Conservation (phyloP, 2,113 vertebrate species). For the Gobio gobio region DNA sequence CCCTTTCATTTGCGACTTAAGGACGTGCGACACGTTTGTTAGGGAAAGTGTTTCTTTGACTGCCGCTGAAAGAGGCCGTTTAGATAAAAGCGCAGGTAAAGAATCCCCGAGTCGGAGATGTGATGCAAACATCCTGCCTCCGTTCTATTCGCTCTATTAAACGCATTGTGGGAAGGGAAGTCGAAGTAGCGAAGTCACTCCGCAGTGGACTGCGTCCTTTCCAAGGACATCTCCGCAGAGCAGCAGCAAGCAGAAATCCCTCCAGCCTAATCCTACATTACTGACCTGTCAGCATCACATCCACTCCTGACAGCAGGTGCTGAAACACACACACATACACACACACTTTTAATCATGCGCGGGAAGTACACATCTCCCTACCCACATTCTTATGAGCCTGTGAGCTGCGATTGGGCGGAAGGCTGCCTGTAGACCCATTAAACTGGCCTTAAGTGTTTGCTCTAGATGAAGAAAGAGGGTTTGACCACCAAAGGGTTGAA, state of each 20-base stretch:
- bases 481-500: constrained; percentile 14
- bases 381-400: constrained; percentile 23
- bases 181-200: constrained; percentile 30
- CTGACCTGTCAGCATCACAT: constrained; percentile 68
- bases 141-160: constrained; percentile 31
- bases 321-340: constrained; percentile 44
- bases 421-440: constrained; percentile 32
- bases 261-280: constrained; percentile 70
- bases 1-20: constrained; percentile 58
- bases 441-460: constrained; percentile 36
- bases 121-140: constrained; percentile 22
- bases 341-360: constrained; percentile 24
- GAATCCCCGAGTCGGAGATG: constrained; percentile 5
- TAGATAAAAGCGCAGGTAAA: constrained; percentile 26
- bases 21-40: constrained; percentile 35
- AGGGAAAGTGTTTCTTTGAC: constrained; percentile 24
- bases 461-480: constrained; percentile 29
- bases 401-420: constrained; percentile 10
- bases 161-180: constrained; percentile 12
- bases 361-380: constrained; percentile 19
- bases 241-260: constrained; percentile 58
- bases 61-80: constrained; percentile 26
- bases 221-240: constrained; percentile 61
- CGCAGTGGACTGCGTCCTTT: constrained; percentile 55
- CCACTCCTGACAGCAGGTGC: constrained; percentile 66